phyloP scores from a whole-genome alignment of 2,797 vertebrate species.

The Odontamblyopus lacepedii region DNA sequence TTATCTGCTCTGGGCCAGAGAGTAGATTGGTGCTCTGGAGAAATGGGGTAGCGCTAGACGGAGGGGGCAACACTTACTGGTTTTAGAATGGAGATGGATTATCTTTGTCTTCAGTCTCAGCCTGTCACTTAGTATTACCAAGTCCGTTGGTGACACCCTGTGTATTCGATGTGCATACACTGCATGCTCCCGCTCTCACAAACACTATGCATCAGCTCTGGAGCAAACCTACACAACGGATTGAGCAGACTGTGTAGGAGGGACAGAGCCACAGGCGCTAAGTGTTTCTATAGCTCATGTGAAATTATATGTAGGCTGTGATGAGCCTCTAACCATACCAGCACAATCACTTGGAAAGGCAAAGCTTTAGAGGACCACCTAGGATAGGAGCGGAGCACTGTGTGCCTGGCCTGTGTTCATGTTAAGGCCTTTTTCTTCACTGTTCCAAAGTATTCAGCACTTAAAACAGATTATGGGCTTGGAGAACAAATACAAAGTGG shows the following conservation, averaged over 20 bases:
- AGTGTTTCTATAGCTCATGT: slow-evolving; percentile 74
- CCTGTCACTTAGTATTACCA: slow-evolving; percentile 71
- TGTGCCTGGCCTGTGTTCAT: slow-evolving; percentile 54
- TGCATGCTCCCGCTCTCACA: slow-evolving; percentile 43
- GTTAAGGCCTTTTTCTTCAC: slow-evolving; percentile 68
- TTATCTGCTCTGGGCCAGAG: slow-evolving; percentile 78
- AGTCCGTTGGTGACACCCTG: slow-evolving; percentile 48
- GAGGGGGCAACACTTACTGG: slow-evolving; percentile 59
- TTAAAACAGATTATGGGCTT: slow-evolving; percentile 80
- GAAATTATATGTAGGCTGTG: slow-evolving; percentile 78
- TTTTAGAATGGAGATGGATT: slow-evolving; percentile 70
- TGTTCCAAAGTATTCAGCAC: slow-evolving; percentile 72
- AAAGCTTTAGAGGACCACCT: slow-evolving; percentile 70
- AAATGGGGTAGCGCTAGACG: slow-evolving; percentile 48
- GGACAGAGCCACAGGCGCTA: slow-evolving; percentile 70
- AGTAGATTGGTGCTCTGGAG: slow-evolving; percentile 52
- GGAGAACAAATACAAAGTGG: slow-evolving; percentile 64
- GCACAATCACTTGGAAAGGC: slow-evolving; percentile 60
- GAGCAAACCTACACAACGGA: slow-evolving; percentile 69
- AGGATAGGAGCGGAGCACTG: slow-evolving; percentile 54
- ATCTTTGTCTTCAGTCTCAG: slow-evolving; percentile 71
- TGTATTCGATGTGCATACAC: slow-evolving; percentile 40
- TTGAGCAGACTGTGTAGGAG: slow-evolving; percentile 73
- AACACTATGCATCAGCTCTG: slow-evolving; percentile 64
- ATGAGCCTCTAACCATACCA: slow-evolving; percentile 74